These are phyloP conservation scores for Sinohyriopsis cumingii DNA, from an alignment of 2,888 invertebrate species.

Conservation along the genomic window DNA sequence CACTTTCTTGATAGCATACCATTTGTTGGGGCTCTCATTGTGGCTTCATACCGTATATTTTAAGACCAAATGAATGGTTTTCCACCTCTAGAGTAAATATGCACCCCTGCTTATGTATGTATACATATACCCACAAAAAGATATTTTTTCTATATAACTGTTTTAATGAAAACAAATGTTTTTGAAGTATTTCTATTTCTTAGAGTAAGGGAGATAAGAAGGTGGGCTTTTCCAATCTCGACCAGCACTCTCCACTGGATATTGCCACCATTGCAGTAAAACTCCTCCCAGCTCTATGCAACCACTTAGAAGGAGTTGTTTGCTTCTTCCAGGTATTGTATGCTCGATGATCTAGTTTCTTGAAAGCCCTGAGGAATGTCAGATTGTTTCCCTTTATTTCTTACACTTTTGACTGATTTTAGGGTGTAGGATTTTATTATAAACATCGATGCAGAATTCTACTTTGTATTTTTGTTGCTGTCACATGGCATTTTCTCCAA, in stretches of 20 bases:
- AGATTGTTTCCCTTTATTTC: background rate
- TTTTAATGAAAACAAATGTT: too few relatives aligned
- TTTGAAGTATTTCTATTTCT: background rate
- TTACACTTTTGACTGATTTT: background rate
- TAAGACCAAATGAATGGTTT: too few relatives aligned
- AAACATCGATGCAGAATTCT: background rate
- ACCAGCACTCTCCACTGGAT: constrained; percentile 59
- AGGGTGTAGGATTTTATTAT: background rate
- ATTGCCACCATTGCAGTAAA: constrained; percentile 60
- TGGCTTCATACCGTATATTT: too few relatives aligned
- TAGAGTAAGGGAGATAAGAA: constrained; percentile 58
- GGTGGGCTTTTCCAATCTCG: constrained; percentile 72
- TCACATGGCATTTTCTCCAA: too few relatives aligned
- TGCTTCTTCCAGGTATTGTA: constrained; percentile 66
- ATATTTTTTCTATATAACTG: too few relatives aligned
- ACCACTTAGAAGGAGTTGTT: constrained; percentile 67
- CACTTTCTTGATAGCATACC: too few relatives aligned
- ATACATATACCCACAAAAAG: too few relatives aligned
- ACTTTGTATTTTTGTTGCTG: too few relatives aligned
- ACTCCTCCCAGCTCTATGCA: constrained; percentile 70
- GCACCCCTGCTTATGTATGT: too few relatives aligned
- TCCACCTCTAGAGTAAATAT: too few relatives aligned
- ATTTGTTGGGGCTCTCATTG: too few relatives aligned
- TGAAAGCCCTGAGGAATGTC: background rate
- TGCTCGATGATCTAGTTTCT: background rate